phyloP scores from a whole-genome alignment of 2,797 vertebrate species.

The Spea hammondii region DNA sequence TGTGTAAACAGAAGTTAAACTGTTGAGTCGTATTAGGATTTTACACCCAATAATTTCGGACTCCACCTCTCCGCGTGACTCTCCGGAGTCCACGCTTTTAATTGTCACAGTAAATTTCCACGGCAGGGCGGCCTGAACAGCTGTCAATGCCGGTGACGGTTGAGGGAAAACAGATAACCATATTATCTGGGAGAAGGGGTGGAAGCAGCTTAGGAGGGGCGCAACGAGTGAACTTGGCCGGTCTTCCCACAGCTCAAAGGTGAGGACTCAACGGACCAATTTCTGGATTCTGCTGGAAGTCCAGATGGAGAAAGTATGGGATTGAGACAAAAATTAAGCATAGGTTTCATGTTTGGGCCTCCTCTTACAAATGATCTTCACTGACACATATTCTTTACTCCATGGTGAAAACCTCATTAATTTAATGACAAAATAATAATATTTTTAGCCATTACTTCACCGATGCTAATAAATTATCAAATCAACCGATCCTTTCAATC shows the following conservation, averaged over 20 bases:
- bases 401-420: too few species aligned
- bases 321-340: neutral
- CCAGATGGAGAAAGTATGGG: neutral
- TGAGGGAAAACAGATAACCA: slow-evolving; percentile 57
- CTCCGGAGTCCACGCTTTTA: slow-evolving; percentile 66
- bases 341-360: too few species aligned
- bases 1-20: slow-evolving; percentile 63
- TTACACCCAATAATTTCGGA: slow-evolving; percentile 67
- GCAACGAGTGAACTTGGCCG: neutral
- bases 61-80: slow-evolving; percentile 58
- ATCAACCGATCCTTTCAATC: too few species aligned
- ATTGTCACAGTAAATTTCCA: slow-evolving; percentile 60
- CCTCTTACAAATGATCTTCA: too few species aligned
- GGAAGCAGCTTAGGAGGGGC: neutral
- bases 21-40: slow-evolving; percentile 68
- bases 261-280: neutral
- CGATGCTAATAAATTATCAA: too few species aligned
- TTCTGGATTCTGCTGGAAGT: neutral
- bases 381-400: too few species aligned
- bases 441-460: too few species aligned
- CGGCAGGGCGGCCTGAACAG: slow-evolving; percentile 59
- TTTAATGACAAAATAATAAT: too few species aligned
- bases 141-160: slow-evolving; percentile 35
- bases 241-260: neutral
- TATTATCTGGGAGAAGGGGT: slow-evolving; percentile 46